Base-by-base conservation (phyloP, 2,797 vertebrate species). In the Gobio occitaniae region DNA sequence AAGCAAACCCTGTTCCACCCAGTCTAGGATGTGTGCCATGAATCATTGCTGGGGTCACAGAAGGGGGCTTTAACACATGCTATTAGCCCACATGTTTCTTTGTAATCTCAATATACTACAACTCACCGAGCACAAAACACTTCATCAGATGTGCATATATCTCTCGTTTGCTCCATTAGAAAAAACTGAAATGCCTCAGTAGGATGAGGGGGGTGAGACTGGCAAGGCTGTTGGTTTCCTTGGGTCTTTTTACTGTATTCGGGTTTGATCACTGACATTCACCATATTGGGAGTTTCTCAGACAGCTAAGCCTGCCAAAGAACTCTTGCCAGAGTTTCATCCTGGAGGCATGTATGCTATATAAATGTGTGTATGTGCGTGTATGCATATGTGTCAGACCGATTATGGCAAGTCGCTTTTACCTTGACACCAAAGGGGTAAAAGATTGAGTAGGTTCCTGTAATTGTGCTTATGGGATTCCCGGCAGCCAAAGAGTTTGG, bases 91-190 rank as follows among this genome's bases (percentile, higher is more conserved):
- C 79, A 79, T 74, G 81, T 65, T 68, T 80, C 59, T 74, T 54
- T 80, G 32, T 80, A 70, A 88, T 88, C 63, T 84, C 29, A 76
- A 84, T 79, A 65, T 4, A 76, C 61, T 41, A 82, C 41, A 84
- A 80, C n/a, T 85, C 80, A 82, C 50, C 3, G 69, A 84, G 69
- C 85, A 59, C 38, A 56, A 47, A 68, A n/a, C 71, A 50, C 19
- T 41, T 72, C 8, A 59, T 75, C 61, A 52, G 77, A 68, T 82
- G 50, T 56, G 69, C 81, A 61, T 80, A 74, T 61, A 71, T 21
- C 54, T 71, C 71, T 25, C 47, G 32, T 78, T 79, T 2, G 11
- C 56, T 72, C 6, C 10, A 19, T 69, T 54, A 61, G 17, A 82
- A 74, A n/a, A 0, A 65, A 50, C 17, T 38, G 13, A 65, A 75